Percentiles rank a stretch among this genome's conserved stretches.
Conservation (phyloP, 2,797 vertebrate genomes). For the Brachyalestes nurse region DNA sequence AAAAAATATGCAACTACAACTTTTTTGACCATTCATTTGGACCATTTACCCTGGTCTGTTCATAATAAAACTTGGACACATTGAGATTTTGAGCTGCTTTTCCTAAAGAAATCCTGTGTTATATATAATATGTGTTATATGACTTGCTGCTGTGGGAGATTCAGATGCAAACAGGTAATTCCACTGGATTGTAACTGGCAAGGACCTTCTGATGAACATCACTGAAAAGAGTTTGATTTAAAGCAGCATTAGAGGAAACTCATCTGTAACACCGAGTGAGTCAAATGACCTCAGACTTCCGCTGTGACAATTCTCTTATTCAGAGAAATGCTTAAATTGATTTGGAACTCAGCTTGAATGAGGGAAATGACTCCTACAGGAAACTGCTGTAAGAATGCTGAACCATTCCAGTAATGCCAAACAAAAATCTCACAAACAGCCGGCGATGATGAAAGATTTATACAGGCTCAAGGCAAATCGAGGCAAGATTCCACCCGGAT, state of each 20-base stretch:
- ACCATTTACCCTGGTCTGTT: too few relatives aligned
- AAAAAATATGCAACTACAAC: too few relatives aligned
- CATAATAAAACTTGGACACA: too few relatives aligned
- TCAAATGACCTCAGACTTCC: background rate
- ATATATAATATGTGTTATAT: too few relatives aligned
- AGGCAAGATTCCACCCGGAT: constrained; percentile 26
- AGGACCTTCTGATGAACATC: background rate
- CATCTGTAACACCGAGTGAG: background rate
- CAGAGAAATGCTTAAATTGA: background rate
- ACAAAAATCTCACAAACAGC: constrained; percentile 30
- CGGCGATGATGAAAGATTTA: constrained; percentile 46
- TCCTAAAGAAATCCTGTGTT: too few relatives aligned
- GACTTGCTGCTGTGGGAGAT: background rate
- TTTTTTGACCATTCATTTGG: too few relatives aligned
- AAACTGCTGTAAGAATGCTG: background rate
- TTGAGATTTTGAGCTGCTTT: too few relatives aligned
- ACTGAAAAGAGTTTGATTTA: background rate
- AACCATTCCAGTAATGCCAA: constrained; percentile 6
- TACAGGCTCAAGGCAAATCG: constrained; percentile 34
- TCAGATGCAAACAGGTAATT: background rate
- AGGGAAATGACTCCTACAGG: background rate
- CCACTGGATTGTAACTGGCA: background rate
- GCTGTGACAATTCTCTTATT: background rate
- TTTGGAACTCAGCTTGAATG: background rate
- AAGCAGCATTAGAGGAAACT: background rate